Evolutionary conservation across 2,797 vertebrate species (phyloP).

Genomic region (Esox masquinongy): DNA sequence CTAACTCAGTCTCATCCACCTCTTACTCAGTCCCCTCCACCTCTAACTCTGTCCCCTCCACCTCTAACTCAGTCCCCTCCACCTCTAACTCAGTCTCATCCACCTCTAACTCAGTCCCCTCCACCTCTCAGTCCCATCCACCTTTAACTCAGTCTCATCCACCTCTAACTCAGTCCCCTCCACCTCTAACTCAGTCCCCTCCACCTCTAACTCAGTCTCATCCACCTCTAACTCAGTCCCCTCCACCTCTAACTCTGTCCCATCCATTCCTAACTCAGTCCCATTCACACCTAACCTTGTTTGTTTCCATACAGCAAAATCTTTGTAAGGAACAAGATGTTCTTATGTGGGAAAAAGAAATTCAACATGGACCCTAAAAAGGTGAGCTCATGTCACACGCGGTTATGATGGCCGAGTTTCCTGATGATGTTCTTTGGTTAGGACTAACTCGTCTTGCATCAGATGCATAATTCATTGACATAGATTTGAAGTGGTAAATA

Average conservation of each 20-base stretch:
- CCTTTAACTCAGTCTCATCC: too few relatives aligned
- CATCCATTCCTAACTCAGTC: background rate
- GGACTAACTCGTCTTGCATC: background rate
- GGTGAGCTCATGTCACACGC: slow-evolving; percentile 60
- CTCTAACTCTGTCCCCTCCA: too few relatives aligned
- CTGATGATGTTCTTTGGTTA: background rate
- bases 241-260: background rate
- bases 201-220: too few relatives aligned
- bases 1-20: too few relatives aligned
- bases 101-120: too few relatives aligned
- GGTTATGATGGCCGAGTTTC: background rate
- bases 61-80: too few relatives aligned
- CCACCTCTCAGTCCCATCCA: too few relatives aligned
- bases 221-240: background rate
- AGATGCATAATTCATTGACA: background rate
- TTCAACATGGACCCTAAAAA: slow-evolving; percentile 91
- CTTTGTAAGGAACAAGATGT: slow-evolving; percentile 73
- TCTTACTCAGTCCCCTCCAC: too few relatives aligned
- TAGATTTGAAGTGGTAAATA: background rate
- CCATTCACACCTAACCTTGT: background rate
- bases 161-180: too few relatives aligned
- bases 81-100: too few relatives aligned
- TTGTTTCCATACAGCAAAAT: slow-evolving; percentile 72
- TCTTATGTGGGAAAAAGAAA: slow-evolving; percentile 87
- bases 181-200: too few relatives aligned